phyloP scores from a whole-genome alignment of 1,140 invertebrate genomes.

The Cheumatopsyche charites region DNA sequence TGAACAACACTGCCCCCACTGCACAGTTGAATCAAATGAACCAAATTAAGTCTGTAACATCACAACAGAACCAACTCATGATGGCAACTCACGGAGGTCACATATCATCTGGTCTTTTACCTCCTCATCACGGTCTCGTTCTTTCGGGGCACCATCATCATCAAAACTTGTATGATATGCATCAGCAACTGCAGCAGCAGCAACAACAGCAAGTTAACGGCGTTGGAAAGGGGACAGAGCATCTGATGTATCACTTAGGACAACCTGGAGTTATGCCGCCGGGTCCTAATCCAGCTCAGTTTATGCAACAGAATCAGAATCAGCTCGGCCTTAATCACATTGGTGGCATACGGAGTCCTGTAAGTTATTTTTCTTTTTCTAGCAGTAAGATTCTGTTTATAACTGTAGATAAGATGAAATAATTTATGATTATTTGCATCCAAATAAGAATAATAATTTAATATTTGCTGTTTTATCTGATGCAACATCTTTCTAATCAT shows the following conservation, averaged over 20 bases:
- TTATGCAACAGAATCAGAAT: conserved; percentile 67
- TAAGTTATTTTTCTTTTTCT: conserved; percentile 52
- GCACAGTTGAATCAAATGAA: conserved; percentile 53
- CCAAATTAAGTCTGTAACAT: conserved; percentile 60
- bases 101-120: conserved; percentile 31
- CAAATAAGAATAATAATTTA: neutral
- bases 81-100: conserved; percentile 22
- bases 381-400: neutral
- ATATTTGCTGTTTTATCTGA: neutral
- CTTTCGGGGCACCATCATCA: conserved; percentile 49
- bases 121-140: conserved; percentile 33
- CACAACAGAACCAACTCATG: conserved; percentile 60
- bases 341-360: conserved; percentile 61
- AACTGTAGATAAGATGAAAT: too few species aligned
- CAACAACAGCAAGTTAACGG: conserved; percentile 62
- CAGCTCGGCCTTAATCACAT: conserved; percentile 65
- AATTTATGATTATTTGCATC: too few species aligned
- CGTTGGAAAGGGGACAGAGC: conserved; percentile 66
- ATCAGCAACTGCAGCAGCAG: conserved; percentile 54
- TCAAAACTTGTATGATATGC: conserved; percentile 57
- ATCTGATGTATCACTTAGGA: conserved; percentile 70
- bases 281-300: conserved; percentile 69
- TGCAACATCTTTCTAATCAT: too few species aligned
- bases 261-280: conserved; percentile 69
- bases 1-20: conserved; percentile 55